These are phyloP conservation scores for Macaria liturata DNA, from an alignment of 2,888 invertebrate genomes.

Conservation along the genomic window DNA sequence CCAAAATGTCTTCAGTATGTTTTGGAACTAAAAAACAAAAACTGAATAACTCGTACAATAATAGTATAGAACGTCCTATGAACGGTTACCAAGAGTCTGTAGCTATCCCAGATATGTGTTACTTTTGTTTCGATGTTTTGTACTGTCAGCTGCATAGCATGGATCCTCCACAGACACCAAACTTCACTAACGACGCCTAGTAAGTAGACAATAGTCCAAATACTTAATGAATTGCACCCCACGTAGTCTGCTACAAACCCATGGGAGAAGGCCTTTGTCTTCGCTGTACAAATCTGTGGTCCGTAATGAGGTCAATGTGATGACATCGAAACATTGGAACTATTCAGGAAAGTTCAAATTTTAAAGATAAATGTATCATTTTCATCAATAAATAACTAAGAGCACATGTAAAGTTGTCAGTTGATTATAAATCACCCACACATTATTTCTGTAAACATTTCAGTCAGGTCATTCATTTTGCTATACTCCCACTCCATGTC, in stretches of 20 bases:
- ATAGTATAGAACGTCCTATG: slow-evolving; percentile 83
- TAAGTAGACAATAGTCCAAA: slow-evolving; percentile 82
- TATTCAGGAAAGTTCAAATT: not conserved
- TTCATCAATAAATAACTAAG: slow-evolving; percentile 6
- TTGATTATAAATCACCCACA: slow-evolving; percentile 2
- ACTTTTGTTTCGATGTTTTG: slow-evolving; percentile 99
- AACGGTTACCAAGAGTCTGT: slow-evolving; percentile 84
- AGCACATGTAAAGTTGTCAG: not conserved
- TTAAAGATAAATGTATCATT: slow-evolving; percentile 5
- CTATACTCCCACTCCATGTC: slow-evolving; percentile 36
- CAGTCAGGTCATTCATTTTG: slow-evolving; percentile 30
- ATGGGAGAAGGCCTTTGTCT: slow-evolving; percentile 45
- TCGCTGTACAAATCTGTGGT: slow-evolving; percentile 50
- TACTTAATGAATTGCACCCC: slow-evolving; percentile 30
- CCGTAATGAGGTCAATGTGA: slow-evolving; percentile 50
- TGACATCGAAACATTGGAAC: slow-evolving; percentile 30
- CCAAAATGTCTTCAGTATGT: slow-evolving; percentile 93
- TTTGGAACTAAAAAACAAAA: slow-evolving; percentile 97
- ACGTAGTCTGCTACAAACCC: slow-evolving; percentile 16
- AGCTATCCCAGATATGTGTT: slow-evolving; percentile 98
- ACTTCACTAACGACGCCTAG: slow-evolving; percentile 97
- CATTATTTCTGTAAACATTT: slow-evolving; percentile 10
- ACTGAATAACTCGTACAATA: slow-evolving; percentile 87
- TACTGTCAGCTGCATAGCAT: slow-evolving; percentile 96
- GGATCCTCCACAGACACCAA: slow-evolving; percentile 95